Conservation (phyloP, 2,797 vertebrate species). For the Caiman crocodilus region DNA sequence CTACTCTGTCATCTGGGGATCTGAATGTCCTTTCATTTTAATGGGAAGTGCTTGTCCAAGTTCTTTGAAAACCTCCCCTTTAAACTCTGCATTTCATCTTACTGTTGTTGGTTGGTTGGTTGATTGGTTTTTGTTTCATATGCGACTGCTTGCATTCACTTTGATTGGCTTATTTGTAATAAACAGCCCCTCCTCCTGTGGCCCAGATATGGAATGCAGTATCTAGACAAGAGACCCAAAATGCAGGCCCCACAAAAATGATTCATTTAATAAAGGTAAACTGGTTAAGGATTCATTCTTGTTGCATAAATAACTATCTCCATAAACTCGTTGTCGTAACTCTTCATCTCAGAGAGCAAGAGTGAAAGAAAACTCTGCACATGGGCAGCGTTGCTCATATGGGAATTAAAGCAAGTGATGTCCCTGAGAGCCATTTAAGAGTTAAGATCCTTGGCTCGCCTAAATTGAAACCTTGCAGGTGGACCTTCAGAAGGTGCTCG, state of each 20-base stretch:
- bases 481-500: background rate
- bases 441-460: background rate
- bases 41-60: background rate
- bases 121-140: background rate
- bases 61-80: background rate
- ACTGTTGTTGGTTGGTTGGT: background rate
- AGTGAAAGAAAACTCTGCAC: conserved; percentile 35
- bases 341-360: conserved; percentile 29
- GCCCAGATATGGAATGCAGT: background rate
- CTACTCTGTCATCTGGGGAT: background rate
- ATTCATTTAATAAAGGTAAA: conserved; percentile 17
- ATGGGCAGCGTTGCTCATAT: background rate
- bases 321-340: conserved; percentile 19
- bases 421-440: background rate
- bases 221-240: background rate
- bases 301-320: conserved; percentile 30
- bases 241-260: background rate
- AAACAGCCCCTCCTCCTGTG: background rate
- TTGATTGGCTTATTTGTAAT: background rate
- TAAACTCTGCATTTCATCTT: background rate
- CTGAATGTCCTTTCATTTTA: background rate
- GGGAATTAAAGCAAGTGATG: background rate
- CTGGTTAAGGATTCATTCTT: conserved; percentile 21
- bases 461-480: background rate
- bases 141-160: background rate